phyloP scores from a whole-genome alignment of 2,888 invertebrate genomes.

The Eupithecia pulchellata region DNA sequence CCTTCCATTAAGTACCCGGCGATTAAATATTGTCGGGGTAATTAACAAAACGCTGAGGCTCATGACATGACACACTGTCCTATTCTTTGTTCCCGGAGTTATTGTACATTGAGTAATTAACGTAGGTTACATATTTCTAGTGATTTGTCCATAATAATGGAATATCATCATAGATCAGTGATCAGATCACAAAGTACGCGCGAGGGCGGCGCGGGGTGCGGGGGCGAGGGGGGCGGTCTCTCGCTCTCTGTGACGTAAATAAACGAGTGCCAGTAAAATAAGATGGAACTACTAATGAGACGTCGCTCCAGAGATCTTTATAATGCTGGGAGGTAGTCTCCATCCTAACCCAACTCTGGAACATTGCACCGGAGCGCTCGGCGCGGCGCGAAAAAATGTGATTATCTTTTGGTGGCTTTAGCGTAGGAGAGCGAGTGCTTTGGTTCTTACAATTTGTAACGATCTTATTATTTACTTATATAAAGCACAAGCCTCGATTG shows the following conservation, averaged over 20 bases:
- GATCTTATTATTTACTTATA: not conserved
- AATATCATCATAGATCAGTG: not conserved
- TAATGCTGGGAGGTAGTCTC: conserved; percentile 9
- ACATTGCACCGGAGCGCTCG: not conserved
- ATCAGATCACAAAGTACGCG: not conserved
- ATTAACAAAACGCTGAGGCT: no score
- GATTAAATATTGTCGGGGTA: no score
- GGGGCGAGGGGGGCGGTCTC: not conserved
- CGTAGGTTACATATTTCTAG: no score
- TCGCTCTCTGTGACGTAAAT: conserved; percentile 12
- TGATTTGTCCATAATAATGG: not conserved
- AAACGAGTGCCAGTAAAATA: conserved; percentile 18
- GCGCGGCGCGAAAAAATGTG: no score
- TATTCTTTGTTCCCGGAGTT: no score
- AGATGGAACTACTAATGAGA: conserved; percentile 34
- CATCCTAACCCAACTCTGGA: not conserved
- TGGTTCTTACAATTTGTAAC: no score
- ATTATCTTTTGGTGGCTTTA: no score
- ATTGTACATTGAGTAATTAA: no score
- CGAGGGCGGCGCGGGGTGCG: not conserved
- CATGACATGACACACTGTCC: no score
- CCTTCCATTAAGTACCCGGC: no score
- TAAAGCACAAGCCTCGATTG: no score
- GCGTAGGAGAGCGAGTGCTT: no score
- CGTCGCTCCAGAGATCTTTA: conserved; percentile 28